phyloP scores from a whole-genome alignment of 2,797 vertebrate species.

The Esox lucius region DNA sequence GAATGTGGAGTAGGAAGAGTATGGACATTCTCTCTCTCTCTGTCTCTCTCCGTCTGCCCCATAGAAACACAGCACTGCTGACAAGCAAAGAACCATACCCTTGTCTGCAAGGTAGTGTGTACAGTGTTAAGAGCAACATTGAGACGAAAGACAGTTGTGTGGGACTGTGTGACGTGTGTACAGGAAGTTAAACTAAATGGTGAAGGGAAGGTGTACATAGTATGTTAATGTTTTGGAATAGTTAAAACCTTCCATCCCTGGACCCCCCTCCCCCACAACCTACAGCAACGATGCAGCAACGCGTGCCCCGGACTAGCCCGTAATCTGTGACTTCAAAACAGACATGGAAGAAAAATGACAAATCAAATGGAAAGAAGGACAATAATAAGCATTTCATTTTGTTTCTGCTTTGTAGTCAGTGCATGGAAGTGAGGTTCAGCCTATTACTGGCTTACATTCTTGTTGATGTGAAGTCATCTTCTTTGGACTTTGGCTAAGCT shows the following conservation, averaged over 20 bases:
- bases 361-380: constrained; percentile 50
- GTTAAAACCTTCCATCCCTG: constrained; percentile 53
- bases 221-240: constrained; percentile 89
- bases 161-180: background rate
- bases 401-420: constrained; percentile 80
- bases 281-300: constrained; percentile 60
- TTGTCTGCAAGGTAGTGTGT: background rate
- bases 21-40: background rate
- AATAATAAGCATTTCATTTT: constrained; percentile 65
- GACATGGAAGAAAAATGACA: constrained; percentile 41
- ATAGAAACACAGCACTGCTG: background rate
- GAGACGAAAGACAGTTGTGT: constrained; percentile 61
- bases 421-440: constrained; percentile 76
- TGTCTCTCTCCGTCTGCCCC: background rate
- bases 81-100: background rate
- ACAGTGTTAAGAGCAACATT: background rate
- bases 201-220: constrained; percentile 86
- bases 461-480: constrained; percentile 40
- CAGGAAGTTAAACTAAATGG: constrained; percentile 73
- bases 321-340: constrained; percentile 73
- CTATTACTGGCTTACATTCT: constrained; percentile 79
- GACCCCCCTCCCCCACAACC: background rate
- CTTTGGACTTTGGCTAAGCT: background rate
- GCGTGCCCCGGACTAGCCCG: background rate
- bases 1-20: background rate